These are phyloP conservation scores for Chloroceryle aenea DNA, from an alignment of 2,113 vertebrate genomes.

Conservation along the genomic window DNA sequence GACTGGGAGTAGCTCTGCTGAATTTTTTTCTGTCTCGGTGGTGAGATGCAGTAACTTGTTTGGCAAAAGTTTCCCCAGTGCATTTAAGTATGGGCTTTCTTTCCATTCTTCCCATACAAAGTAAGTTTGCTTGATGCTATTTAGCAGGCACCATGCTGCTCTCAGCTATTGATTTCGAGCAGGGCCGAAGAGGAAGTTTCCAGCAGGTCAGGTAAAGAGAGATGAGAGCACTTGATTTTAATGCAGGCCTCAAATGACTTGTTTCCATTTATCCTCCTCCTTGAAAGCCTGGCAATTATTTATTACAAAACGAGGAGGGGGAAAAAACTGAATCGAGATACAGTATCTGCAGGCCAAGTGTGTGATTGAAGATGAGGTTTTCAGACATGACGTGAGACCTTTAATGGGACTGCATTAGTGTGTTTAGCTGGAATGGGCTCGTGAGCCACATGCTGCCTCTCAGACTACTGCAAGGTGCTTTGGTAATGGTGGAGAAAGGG, in stretches of 20 bases:
- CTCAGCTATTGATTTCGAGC: background rate
- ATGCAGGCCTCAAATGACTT: background rate
- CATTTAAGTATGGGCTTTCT: background rate
- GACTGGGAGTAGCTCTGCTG: background rate
- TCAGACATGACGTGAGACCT: background rate
- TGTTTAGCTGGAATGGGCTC: background rate
- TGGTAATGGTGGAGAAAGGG: background rate
- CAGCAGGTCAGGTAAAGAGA: conserved; percentile 22
- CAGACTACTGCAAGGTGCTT: background rate
- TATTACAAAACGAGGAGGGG: background rate
- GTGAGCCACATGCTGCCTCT: background rate
- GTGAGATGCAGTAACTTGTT: background rate
- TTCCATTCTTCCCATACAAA: background rate
- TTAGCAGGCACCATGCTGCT: background rate
- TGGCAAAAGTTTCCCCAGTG: background rate
- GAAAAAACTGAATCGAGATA: background rate
- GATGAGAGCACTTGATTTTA: background rate
- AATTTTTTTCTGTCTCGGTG: background rate
- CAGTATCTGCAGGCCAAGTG: background rate
- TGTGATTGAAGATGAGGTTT: conserved; percentile 14
- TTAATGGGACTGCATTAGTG: background rate
- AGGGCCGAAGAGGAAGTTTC: background rate
- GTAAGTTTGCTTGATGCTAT: background rate
- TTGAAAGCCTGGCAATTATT: conserved; percentile 15
- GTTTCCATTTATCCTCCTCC: conserved; percentile 2